Evolutionary conservation across 2,888 invertebrate species (phyloP).

Genomic region (Aporophyla nigra): DNA sequence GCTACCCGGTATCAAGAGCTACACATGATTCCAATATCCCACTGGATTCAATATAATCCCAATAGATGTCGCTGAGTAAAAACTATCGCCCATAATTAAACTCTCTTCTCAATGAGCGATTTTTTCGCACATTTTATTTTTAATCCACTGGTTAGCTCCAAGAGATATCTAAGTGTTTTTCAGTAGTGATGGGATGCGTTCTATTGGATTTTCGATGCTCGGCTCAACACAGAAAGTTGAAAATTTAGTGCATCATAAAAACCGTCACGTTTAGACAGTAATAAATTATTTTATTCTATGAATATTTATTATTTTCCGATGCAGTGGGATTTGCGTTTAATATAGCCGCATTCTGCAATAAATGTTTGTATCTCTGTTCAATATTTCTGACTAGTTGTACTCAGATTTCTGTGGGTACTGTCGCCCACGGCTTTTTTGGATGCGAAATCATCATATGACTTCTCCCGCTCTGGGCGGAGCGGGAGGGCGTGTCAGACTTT

Average conservation of each 20-base stretch:
- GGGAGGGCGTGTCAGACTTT: too few relatives aligned
- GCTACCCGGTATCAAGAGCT: not conserved
- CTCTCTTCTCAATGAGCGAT: not conserved
- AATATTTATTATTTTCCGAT: not conserved
- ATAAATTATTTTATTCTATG: not conserved
- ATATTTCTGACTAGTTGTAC: not conserved
- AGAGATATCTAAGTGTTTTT: not conserved
- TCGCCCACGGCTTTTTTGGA: too few relatives aligned
- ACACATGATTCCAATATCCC: too few relatives aligned
- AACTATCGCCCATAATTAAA: not conserved
- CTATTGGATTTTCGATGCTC: not conserved
- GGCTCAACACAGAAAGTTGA: not conserved
- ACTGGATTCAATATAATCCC: not conserved
- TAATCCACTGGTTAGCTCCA: not conserved
- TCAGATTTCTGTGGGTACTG: not conserved
- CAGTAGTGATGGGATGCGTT: not conserved
- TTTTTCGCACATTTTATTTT: not conserved
- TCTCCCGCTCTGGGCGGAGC: too few relatives aligned
- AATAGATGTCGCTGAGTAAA: slow-evolving; percentile 31
- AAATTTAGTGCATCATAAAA: too few relatives aligned
- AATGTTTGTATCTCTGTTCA: not conserved
- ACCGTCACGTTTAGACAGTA: not conserved
- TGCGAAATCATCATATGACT: too few relatives aligned
- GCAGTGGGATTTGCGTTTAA: not conserved
- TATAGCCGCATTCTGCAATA: not conserved